A percentile compares a stretch with the other conserved stretches of the same genome.
phyloP scores from a whole-genome alignment of 1,140 invertebrate species.

The Leptinotarsa undecemlineata region DNA sequence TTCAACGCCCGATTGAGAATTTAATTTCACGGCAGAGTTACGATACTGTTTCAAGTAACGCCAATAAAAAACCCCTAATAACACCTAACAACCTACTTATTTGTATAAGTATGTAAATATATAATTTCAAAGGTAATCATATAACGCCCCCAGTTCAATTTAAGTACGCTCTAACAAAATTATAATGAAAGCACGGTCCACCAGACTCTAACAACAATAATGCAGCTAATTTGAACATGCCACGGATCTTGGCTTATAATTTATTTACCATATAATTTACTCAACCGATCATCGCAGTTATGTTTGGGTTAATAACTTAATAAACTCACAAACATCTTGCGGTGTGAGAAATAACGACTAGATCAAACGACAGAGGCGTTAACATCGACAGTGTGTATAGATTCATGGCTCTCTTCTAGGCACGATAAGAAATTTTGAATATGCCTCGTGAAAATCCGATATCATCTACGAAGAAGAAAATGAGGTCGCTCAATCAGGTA shows the following conservation, averaged over 20 bases:
- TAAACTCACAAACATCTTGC: slow-evolving; percentile 12
- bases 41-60: slow-evolving; percentile 14
- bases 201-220: slow-evolving; percentile 25
- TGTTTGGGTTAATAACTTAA: slow-evolving; percentile 20
- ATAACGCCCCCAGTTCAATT: slow-evolving; percentile 25
- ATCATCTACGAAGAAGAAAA: too few relatives aligned
- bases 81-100: slow-evolving; percentile 26
- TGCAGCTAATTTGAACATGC: slow-evolving; percentile 24
- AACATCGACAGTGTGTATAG: not conserved
- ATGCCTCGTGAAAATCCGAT: too few relatives aligned
- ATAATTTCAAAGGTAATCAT: slow-evolving; percentile 25
- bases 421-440: not conserved
- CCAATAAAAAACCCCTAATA: slow-evolving; percentile 13
- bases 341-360: slow-evolving; percentile 19
- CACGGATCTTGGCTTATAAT: slow-evolving; percentile 17
- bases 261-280: slow-evolving; percentile 28
- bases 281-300: slow-evolving; percentile 23
- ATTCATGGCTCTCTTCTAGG: not conserved
- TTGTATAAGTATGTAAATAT: slow-evolving; percentile 29
- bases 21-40: slow-evolving; percentile 23
- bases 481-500: too few relatives aligned
- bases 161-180: slow-evolving; percentile 28
- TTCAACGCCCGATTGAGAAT: slow-evolving; percentile 12
- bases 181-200: slow-evolving; percentile 28
- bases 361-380: slow-evolving; percentile 24